Evolutionary conservation across 2,797 vertebrate genomes (phyloP), one percentile per base, ranked within the genome.

Genomic region (Sebastes taczanowskii): DNA sequence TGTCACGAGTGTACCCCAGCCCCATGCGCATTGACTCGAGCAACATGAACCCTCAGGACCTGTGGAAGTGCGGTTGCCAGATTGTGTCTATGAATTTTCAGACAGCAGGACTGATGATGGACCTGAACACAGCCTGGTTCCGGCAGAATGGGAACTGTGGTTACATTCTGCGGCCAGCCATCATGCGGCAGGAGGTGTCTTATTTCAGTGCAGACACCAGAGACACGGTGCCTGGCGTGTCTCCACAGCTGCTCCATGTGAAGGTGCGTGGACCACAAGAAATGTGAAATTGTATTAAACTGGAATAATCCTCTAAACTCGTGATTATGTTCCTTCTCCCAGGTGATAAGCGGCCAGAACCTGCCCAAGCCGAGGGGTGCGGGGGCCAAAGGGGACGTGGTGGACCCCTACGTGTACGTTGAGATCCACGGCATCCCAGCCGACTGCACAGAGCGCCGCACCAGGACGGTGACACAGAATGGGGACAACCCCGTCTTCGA

Each of bases 401-500:
- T 99, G 66, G 98, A 99, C 91, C 98, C 98, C 4, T 99, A 99
- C 0, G 96, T 99, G 53, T 98, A 97, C 1, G 97, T 99, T 16
- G 97, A 99, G 92, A 98, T 99, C 88, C 98, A 99, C 2, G 98
- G 98, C n/a, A 99, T 99, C 87, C 97, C 98, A 3, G 97, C 97
- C 0, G 98, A 99, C 92, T 99, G 98, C 86, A 96, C 96, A 0
- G 98, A 98, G 78, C 97, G 96, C 77, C 97, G 97, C 92, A 98
- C 98, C 27, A 96, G 97, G 94, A 99, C 98, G 0, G 95, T 99
- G 88, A 95, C 95, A 66, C 97, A 98, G 87, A 98, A 98, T 0
- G 97, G 98, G 52, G 97, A 98, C 81, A 97, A 97, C 78, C 98
- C 98, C 23, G 96, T 99, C 84, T 99, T 99, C 11, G 98, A 98